Evolutionary conservation across 2,113 vertebrate species (phyloP), one percentile per base, ranked within the genome.

Genomic region (Ictalurus punctatus): DNA sequence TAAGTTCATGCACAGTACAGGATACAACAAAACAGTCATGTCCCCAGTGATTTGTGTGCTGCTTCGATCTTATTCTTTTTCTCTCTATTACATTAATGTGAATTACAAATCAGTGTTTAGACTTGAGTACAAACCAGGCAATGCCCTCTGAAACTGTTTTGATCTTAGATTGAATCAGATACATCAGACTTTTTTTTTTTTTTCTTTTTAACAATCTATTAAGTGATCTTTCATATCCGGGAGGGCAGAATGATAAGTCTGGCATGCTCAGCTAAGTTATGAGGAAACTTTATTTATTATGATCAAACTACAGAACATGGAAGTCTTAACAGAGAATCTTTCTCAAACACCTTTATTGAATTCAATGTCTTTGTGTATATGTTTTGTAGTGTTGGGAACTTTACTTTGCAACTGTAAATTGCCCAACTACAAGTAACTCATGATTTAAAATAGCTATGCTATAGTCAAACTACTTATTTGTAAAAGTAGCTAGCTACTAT

Each of bases 51-150:
- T 83, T 37, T 86, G 86, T 85, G 65, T 86, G 61, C 27, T 78
- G 83, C 34, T 86, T 89, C 88, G 34, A 58, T 88, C n/a, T 84
- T 69, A 83, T 81, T 78, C 56, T 76, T 25, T 67, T 82, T 65
- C 54, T 56, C 61, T 71, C 59, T 27, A 37, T 84, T 63, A 69
- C 76, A 81, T 19, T 52, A 23, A 87, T 74, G 44, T 88, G 21
- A 80, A 82, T 91, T 67, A 82, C 74, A 87, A 63, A 91, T 91
- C 48, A 84, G 73, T 78, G 52, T 86, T 81, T 87, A 81, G 40
- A 86, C 73, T 88, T 52, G 69, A 90, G 63, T 0, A 34, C 61
- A 91, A 88, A 87, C 78, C 81, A 71, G 73, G 56, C 81, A 85
- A 58, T 85, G 73, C 78, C 67, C 56, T 58, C 40, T 23, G 48